Base-by-base conservation (phyloP, 1,140 invertebrate species). In the Drosophila rhopaloa region DNA sequence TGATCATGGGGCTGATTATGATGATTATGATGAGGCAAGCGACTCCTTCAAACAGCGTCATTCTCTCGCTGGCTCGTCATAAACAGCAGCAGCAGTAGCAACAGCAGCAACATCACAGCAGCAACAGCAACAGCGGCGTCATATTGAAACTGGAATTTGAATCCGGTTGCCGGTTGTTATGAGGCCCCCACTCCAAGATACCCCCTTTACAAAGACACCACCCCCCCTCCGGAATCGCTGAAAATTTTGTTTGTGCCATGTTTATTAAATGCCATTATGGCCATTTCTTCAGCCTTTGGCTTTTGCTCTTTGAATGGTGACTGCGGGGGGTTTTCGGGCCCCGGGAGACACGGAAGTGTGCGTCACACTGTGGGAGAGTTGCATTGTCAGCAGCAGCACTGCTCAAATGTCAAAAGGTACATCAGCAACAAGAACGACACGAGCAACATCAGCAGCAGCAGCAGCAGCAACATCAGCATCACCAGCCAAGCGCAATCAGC, bases 181-280 rank as follows among this genome's bases (percentile, higher is more conserved):
- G 46, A 54, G 19, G 27, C 27, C 14, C 19, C 32, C 40, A 9
- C 10, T 14, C 29, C 27, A 7, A 32, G 29, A 41, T 7, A n/a
- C n/a, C 9, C 32, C 13, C 10, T 37, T 51, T 51, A 14, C 50
- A 37, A 7, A 19, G 50, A 11, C 10, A 29, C 8, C 10, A 4
- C 40, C 19, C 14, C 9, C 6, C 40, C 19, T 24, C 9, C 27
- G 10, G 14, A 14, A 4, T 19, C 9, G 16, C 38, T 29, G 57
- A 51, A 81, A 63, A 63, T 70, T 58, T 80, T 61, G 60, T 75
- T 77, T 63, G 50, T 59, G 71, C 62, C 61, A 76, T 85, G 61
- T 84, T 84, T 85, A 84, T 85, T 85, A 85, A 84, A 84, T 84
- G 81, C 61, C 81, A 85, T 84, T 84, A 84, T 80, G 80, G 72